Evolutionary conservation across 2,888 invertebrate genomes (phyloP), one percentile per base, ranked within the genome.

Genomic region (Spilosoma lubricipeda): DNA sequence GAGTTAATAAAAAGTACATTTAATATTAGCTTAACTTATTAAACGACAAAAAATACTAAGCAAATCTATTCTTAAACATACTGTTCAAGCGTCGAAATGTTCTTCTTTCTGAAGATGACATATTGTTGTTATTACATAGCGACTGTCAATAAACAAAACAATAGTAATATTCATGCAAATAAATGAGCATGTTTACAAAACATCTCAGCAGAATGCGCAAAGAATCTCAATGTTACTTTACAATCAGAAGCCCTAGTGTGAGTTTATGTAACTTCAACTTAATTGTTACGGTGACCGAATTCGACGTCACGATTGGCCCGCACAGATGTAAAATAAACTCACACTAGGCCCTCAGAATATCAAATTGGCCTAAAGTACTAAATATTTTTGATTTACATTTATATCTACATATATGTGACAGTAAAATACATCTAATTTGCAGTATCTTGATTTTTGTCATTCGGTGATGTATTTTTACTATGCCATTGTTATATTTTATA

Each of bases 391-490:
- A 33, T 30, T n/a, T 69, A 70, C 65, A 73, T 66, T 39, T 42
- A 65, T 68, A 73, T 48, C 70, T 67, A 73, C 42, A 42, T 56
- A 42, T 69, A 73, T 48, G 70, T 67, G 66, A 36, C 59, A 74
- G 78, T 74, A 75, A 76, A 74, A 79, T 73, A 72, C 72, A 63
- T 69, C 72, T 39, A 45, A 69, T 73, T 73, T 64, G 52, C 69
- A 73, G 65, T 73, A 69, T 73, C 20, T 69, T 67, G n/a, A n/a
- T 15, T 36, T 39, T 67, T 69, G 66, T 72, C 30, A 63, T 67
- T 68, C 59, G 20, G 27, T 66, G 56, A 39, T 15, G 45, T 72
- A 20, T 67, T 80, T 79, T 82, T 78, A 30, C 30, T 23, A 9
- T 63, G 1, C 39, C 27, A 48, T 75, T 77, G 48, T 74, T 59